Evolutionary conservation across 1,140 invertebrate species (phyloP).

Genomic region (Andricus grossulariae): DNA sequence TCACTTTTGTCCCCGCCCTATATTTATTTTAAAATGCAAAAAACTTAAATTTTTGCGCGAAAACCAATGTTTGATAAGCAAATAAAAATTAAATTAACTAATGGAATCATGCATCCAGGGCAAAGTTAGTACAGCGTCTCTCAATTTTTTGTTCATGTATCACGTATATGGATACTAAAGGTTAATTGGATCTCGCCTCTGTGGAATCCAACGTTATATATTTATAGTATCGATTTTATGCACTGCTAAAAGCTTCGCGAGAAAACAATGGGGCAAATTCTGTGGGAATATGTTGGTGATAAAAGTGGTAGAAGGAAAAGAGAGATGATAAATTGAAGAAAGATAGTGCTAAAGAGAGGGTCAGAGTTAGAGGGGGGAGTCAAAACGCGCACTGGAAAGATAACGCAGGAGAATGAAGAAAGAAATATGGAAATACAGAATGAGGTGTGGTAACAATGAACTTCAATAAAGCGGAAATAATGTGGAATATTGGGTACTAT

Average conservation of each 20-base stretch:
- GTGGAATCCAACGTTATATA: background rate
- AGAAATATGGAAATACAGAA: conserved; percentile 29
- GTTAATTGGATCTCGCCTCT: background rate
- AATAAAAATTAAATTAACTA: background rate
- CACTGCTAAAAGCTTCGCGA: background rate
- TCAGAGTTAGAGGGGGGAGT: background rate
- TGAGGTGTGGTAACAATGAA: conserved; percentile 40
- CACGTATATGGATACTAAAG: background rate
- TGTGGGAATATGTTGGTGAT: background rate
- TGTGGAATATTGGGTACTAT: conserved; percentile 42
- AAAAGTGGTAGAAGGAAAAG: background rate
- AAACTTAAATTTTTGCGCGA: no score
- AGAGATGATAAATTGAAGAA: conserved; percentile 15
- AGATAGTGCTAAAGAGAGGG: background rate
- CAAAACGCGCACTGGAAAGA: conserved; percentile 4
- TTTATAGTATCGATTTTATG: conserved; percentile 14
- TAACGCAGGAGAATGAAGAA: conserved; percentile 3
- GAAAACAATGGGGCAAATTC: conserved; percentile 24
- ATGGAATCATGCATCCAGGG: background rate
- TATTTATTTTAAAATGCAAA: no score
- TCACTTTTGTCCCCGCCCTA: no score
- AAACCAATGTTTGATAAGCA: no score
- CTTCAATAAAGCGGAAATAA: conserved; percentile 51
- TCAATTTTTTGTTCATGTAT: background rate
- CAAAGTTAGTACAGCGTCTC: background rate